Evolutionary conservation across 2,888 invertebrate genomes (phyloP).

Genomic region (Helobdella robusta): DNA sequence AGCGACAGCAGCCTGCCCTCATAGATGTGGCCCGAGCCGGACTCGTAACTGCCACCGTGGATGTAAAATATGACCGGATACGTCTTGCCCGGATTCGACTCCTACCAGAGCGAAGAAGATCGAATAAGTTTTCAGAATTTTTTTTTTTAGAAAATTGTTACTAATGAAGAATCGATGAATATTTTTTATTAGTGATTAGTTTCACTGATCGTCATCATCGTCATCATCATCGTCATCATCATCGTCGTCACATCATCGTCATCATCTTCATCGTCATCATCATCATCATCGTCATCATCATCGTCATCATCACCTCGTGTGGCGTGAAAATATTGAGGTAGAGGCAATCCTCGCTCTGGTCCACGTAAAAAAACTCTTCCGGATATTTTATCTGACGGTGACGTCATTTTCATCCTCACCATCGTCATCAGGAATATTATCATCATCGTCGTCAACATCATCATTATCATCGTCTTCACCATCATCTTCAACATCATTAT

Average conservation of each 20-base stretch:
- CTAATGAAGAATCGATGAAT: too few relatives aligned
- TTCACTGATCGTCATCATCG: too few relatives aligned
- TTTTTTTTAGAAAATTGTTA: too few relatives aligned
- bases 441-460: background rate
- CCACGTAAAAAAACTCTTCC: too few relatives aligned
- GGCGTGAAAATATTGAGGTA: conserved; percentile 30
- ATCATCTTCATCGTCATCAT: conserved; percentile 4
- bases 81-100: background rate
- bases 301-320: background rate
- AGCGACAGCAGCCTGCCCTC: conserved; percentile 42
- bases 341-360: conserved; percentile 37
- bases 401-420: background rate
- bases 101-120: too few relatives aligned
- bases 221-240: background rate
- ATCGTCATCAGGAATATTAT: background rate
- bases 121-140: too few relatives aligned
- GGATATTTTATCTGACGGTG: too few relatives aligned
- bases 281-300: conserved; percentile 14
- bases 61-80: conserved; percentile 45
- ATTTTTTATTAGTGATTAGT: too few relatives aligned
- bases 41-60: conserved; percentile 47
- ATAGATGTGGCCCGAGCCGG: conserved; percentile 45
- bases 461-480: too few relatives aligned
- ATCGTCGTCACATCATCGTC: background rate
- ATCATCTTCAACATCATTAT: conserved; percentile 4